Percentiles rank a stretch among this genome's conserved stretches.
Conservation (phyloP, 2,888 invertebrate species). For the Sipha maydis region DNA sequence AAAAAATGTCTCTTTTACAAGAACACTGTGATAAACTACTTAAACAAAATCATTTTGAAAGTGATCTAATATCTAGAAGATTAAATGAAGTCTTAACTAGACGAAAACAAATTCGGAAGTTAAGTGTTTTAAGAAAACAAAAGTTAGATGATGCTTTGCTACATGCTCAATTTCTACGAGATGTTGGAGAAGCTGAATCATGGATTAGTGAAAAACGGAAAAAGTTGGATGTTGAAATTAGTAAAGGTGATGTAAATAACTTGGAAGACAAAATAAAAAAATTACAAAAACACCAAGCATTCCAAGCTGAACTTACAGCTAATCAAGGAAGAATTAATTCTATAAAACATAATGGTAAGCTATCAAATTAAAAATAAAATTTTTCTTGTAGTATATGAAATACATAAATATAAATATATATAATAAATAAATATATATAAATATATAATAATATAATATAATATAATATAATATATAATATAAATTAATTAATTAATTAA, state of each 20-base stretch:
- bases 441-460: too few relatives aligned
- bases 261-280: conserved; percentile 96
- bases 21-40: conserved; percentile 88
- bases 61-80: conserved; percentile 79
- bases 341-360: conserved; percentile 72
- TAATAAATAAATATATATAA: too few relatives aligned
- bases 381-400: too few relatives aligned
- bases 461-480: too few relatives aligned
- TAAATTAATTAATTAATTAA: too few relatives aligned
- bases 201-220: conserved; percentile 94
- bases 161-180: conserved; percentile 90
- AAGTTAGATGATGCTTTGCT: conserved; percentile 82
- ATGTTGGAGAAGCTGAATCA: conserved; percentile 87
- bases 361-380: conserved; percentile 3
- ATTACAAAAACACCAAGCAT: conserved; percentile 93
- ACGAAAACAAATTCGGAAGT: conserved; percentile 74
- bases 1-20: conserved; percentile 83
- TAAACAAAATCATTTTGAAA: conserved; percentile 91
- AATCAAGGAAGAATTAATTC: conserved; percentile 87
- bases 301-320: conserved; percentile 90
- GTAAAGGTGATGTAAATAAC: conserved; percentile 77
- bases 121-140: conserved; percentile 76
- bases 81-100: conserved; percentile 80
- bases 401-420: too few relatives aligned
- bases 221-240: conserved; percentile 83